Evolutionary conservation across 1,140 invertebrate species (phyloP).

Genomic region (Capitella teleta): DNA sequence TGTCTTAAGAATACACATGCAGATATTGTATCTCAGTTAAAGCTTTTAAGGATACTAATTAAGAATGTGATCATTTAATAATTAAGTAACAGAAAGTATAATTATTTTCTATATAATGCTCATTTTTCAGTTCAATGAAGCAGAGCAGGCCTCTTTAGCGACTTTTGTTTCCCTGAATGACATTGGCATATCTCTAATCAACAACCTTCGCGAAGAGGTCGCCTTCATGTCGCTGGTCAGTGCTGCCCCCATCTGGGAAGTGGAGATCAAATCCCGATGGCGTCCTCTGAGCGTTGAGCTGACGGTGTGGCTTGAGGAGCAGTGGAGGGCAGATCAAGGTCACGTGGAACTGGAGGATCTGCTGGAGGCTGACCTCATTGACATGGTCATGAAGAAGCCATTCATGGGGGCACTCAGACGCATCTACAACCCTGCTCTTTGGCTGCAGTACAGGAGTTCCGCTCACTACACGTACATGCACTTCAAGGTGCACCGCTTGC

Average conservation of each 20-base stretch:
- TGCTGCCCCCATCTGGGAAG: conserved; percentile 65
- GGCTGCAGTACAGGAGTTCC: conserved; percentile 61
- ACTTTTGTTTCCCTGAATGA: conserved; percentile 59
- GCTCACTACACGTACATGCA: conserved; percentile 56
- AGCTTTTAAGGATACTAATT: too few species aligned
- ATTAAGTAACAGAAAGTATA: too few species aligned
- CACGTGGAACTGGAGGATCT: conserved; percentile 65
- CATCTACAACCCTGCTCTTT: conserved; percentile 62
- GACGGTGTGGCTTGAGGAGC: conserved; percentile 68
- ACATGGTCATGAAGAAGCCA: conserved; percentile 78
- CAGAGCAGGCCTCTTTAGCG: conserved; percentile 58
- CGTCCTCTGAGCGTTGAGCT: conserved; percentile 64
- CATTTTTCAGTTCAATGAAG: conserved; percentile 50
- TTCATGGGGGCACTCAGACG: conserved; percentile 67
- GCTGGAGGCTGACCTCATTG: conserved; percentile 61
- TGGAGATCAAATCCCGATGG: conserved; percentile 66
- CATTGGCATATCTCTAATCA: conserved; percentile 55
- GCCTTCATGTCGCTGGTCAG: conserved; percentile 55
- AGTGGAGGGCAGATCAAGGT: conserved; percentile 56
- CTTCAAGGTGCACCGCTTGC: conserved; percentile 55
- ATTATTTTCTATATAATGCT: too few species aligned
- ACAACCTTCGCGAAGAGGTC: conserved; percentile 47
- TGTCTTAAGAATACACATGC: too few species aligned
- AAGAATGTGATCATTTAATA: too few species aligned
- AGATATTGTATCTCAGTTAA: too few species aligned